phyloP scores from a whole-genome alignment of 1,140 invertebrate genomes.

The Drosophila ficusphila region DNA sequence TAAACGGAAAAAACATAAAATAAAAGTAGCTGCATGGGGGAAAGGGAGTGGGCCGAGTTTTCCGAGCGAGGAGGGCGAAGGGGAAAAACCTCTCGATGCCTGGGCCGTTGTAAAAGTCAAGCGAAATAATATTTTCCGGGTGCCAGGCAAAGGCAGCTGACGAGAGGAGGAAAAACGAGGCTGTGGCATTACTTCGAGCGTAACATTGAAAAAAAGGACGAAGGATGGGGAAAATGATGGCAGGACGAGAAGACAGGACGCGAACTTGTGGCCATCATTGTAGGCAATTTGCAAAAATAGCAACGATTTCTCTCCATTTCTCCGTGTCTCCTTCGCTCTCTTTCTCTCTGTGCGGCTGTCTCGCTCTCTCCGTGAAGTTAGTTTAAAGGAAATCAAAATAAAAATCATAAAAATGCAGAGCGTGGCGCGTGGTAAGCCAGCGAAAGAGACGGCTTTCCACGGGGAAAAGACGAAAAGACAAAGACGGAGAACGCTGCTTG shows the following conservation, averaged over 20 bases:
- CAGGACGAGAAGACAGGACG: slow-evolving; percentile 18
- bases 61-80: background rate
- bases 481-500: slow-evolving; percentile 51
- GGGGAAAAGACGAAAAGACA: slow-evolving; percentile 53
- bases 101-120: slow-evolving; percentile 78
- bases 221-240: slow-evolving; percentile 1
- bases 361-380: slow-evolving; percentile 45
- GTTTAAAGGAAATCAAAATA: slow-evolving; percentile 83
- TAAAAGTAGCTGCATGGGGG: slow-evolving; percentile 48
- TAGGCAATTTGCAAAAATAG: slow-evolving; percentile 82
- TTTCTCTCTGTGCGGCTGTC: too few species aligned
- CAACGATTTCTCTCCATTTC: slow-evolving; percentile 59
- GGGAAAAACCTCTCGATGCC: slow-evolving; percentile 39
- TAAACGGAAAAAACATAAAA: slow-evolving; percentile 67
- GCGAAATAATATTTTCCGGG: slow-evolving; percentile 82
- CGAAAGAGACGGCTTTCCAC: background rate
- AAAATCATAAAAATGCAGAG: slow-evolving; percentile 82
- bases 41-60: background rate
- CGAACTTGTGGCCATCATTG: slow-evolving; percentile 80
- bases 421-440: slow-evolving; percentile 50
- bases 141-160: slow-evolving; percentile 52
- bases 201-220: slow-evolving; percentile 50
- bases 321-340: background rate
- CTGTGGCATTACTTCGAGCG: slow-evolving; percentile 58
- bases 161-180: slow-evolving; percentile 26